These are phyloP conservation scores for Prinia subflava DNA, from an alignment of 2,113 vertebrate species.

Conservation along the genomic window DNA sequence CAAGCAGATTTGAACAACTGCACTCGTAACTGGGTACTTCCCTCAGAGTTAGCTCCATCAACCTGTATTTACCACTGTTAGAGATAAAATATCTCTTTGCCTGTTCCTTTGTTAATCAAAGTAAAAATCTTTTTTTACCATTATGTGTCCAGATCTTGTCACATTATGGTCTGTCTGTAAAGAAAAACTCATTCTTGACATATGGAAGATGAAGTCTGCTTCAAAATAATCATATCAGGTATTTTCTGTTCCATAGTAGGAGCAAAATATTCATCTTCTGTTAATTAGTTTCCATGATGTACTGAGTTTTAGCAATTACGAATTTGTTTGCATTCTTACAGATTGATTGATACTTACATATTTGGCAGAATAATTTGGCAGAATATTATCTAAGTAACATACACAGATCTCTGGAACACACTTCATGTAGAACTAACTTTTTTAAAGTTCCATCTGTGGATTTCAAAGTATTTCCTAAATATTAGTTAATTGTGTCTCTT, in stretches of 20 bases:
- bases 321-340: background rate
- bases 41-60: background rate
- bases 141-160: background rate
- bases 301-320: background rate
- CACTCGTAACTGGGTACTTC: background rate
- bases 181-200: background rate
- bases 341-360: background rate
- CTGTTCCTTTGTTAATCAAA: background rate
- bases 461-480: background rate
- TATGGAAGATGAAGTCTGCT: background rate
- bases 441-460: background rate
- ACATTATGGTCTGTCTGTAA: background rate
- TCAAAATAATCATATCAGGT: background rate
- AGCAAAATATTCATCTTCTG: background rate
- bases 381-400: background rate
- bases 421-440: background rate
- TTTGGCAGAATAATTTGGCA: conserved; percentile 18
- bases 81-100: background rate
- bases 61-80: background rate
- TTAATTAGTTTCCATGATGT: background rate
- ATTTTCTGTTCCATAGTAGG: background rate
- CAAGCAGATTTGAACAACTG: background rate
- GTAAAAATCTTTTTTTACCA: background rate
- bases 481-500: background rate
- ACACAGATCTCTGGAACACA: background rate